These are phyloP conservation scores for Alauda arvensis DNA, from an alignment of 2,797 vertebrate genomes.

Conservation along the genomic window DNA sequence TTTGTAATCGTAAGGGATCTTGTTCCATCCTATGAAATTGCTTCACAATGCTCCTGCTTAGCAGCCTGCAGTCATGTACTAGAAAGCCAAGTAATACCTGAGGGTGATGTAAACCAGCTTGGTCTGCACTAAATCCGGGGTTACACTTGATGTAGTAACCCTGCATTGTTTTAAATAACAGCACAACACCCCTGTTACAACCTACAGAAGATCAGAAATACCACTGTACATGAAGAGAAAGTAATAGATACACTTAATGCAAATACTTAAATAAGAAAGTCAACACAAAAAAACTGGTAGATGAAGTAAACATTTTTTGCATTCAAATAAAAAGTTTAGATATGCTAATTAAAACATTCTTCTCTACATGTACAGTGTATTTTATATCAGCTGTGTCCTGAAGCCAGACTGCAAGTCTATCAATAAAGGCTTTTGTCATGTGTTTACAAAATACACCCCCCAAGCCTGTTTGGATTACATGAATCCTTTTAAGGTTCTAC, in stretches of 20 bases:
- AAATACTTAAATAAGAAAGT: background rate
- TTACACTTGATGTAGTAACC: background rate
- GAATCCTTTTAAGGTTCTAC: background rate
- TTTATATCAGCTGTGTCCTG: background rate
- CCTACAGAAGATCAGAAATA: background rate
- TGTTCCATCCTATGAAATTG: background rate
- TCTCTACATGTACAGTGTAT: background rate
- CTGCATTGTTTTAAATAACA: background rate
- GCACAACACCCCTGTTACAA: rapidly evolving
- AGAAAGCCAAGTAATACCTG: background rate
- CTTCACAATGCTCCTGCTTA: background rate
- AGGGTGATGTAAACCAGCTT: background rate
- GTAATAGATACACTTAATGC: background rate
- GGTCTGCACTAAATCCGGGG: background rate
- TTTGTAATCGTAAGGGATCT: background rate
- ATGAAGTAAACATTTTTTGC: background rate
- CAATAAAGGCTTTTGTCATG: background rate
- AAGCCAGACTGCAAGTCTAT: background rate
- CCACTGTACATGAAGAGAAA: background rate
- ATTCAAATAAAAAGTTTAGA: background rate
- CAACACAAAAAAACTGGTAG: background rate
- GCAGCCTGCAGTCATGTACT: background rate
- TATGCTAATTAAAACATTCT: background rate
- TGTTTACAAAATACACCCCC: background rate
- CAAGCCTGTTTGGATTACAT: background rate